A percentile compares a stretch with the other conserved stretches of the same genome.
Conservation (phyloP, 2,113 vertebrate species). For the Syngnathus scovelli region DNA sequence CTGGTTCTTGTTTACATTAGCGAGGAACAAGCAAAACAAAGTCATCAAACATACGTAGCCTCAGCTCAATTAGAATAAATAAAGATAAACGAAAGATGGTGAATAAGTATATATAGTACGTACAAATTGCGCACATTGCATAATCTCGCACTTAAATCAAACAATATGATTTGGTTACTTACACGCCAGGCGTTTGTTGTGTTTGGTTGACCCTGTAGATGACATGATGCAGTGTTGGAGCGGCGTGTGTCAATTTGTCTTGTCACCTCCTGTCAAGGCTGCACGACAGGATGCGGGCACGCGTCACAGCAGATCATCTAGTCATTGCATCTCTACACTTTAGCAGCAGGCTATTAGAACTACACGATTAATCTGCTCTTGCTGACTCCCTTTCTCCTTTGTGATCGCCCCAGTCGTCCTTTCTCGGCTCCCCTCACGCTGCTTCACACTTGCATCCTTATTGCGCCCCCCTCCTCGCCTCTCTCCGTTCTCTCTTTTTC, state of each 20-base stretch:
- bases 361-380: conserved; percentile 21
- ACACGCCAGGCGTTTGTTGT: conserved; percentile 65
- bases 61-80: not conserved
- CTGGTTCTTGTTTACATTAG: not conserved
- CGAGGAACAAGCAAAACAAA: accelerated
- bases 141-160: not conserved
- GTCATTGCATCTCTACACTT: conserved; percentile 40
- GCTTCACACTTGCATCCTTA: conserved; percentile 52
- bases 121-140: not conserved
- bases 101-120: too few species aligned
- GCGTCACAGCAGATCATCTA: conserved; percentile 46
- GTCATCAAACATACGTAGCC: not conserved
- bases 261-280: conserved; percentile 47
- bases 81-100: not conserved
- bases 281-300: conserved; percentile 45
- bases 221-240: conserved; percentile 59
- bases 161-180: conserved; percentile 38
- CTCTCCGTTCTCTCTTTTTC: conserved; percentile 24
- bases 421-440: conserved; percentile 50
- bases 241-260: conserved; percentile 19
- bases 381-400: conserved; percentile 23
- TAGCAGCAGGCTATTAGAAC: conserved; percentile 17
- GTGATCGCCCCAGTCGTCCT: conserved; percentile 45
- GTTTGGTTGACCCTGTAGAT: conserved; percentile 59
- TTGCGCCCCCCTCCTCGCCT: conserved; percentile 23